Percentiles rank a stretch among this genome's conserved stretches.
Evolutionary conservation across 2,797 vertebrate species (phyloP).

Genomic region (Microchirus variegatus): DNA sequence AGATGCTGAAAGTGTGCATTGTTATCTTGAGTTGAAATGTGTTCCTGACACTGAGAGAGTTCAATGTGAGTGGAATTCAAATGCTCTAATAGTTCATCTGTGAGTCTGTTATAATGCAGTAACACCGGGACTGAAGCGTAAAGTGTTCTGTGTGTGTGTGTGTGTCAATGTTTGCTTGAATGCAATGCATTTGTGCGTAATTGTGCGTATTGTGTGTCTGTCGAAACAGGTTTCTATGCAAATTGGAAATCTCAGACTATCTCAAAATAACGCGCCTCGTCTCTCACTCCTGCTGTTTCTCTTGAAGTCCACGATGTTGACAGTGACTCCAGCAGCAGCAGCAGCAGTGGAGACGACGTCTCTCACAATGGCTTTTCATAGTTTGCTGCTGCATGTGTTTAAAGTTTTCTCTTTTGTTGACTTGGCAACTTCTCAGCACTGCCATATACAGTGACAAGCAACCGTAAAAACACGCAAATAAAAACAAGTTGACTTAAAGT

Average conservation of each 20-base stretch:
- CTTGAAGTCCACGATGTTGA: conserved; percentile 59
- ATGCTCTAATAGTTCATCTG: conserved; percentile 4
- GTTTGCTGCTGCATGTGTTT: conserved; percentile 45
- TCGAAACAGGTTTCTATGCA: conserved; percentile 27
- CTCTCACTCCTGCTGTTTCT: conserved; percentile 46
- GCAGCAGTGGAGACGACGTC: conserved; percentile 34
- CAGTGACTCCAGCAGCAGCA: conserved; percentile 43
- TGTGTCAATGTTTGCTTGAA: neutral
- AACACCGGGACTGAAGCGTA: conserved; percentile 21
- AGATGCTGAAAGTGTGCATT: neutral
- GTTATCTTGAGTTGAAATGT: neutral
- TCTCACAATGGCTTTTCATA: conserved; percentile 47
- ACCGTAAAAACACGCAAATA: conserved; percentile 9
- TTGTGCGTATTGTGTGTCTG: neutral
- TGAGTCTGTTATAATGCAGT: conserved; percentile 23
- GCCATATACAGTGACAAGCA: conserved; percentile 10
- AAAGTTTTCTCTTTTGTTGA: conserved; percentile 49
- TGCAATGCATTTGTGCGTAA: conserved; percentile 3
- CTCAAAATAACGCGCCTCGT: conserved; percentile 63
- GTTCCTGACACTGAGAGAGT: neutral
- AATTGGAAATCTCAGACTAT: conserved; percentile 42
- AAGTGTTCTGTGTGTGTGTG: conserved; percentile 23
- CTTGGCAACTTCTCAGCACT: conserved; percentile 40
- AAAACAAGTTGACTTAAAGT: conserved; percentile 6
- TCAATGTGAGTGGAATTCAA: conserved; percentile 13